These are phyloP conservation scores for Perdita meconis DNA, from an alignment of 2,888 invertebrate genomes.

Conservation along the genomic window DNA sequence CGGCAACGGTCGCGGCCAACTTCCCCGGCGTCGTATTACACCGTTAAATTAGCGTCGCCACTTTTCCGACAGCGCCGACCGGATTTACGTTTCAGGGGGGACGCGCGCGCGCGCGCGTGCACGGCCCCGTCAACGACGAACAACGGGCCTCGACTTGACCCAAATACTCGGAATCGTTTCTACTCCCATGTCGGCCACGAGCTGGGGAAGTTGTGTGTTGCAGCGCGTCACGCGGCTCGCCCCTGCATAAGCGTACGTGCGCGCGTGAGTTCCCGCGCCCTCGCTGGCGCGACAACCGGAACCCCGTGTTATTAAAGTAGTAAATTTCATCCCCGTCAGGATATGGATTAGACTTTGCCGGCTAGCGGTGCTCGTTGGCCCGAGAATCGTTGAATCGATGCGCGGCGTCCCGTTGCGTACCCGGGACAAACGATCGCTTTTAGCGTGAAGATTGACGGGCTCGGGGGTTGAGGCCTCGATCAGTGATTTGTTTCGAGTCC, in stretches of 20 bases:
- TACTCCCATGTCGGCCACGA: conserved; percentile 58
- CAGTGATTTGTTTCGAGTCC: too few species aligned
- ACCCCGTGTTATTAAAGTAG: conserved; percentile 32
- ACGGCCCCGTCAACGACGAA: conserved; percentile 49
- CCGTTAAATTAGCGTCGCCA: conserved; percentile 64
- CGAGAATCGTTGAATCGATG: conserved; percentile 10
- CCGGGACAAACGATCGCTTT: conserved; percentile 4
- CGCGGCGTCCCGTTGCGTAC: conserved; percentile 6
- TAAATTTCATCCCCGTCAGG: conserved; percentile 24
- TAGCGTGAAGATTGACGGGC: background rate
- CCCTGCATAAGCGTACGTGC: conserved; percentile 37
- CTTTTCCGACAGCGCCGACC: conserved; percentile 56
- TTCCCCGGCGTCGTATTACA: conserved; percentile 48
- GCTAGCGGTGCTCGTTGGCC: background rate
- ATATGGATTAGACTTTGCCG: conserved; percentile 26
- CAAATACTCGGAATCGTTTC: conserved; percentile 73
- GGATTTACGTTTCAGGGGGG: conserved; percentile 65
- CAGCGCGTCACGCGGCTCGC: conserved; percentile 23
- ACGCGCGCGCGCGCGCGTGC: conserved; percentile 20
- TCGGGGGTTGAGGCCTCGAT: too few species aligned
- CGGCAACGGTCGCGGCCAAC: conserved; percentile 21
- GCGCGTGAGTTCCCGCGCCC: conserved; percentile 24
- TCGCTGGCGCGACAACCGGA: conserved; percentile 16
- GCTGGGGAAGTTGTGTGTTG: conserved; percentile 59
- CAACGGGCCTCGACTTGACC: conserved; percentile 70